A percentile compares a stretch with the other conserved stretches of the same genome.
Conservation (phyloP, 2,888 invertebrate species). For the Stegophylla sp. region DNA sequence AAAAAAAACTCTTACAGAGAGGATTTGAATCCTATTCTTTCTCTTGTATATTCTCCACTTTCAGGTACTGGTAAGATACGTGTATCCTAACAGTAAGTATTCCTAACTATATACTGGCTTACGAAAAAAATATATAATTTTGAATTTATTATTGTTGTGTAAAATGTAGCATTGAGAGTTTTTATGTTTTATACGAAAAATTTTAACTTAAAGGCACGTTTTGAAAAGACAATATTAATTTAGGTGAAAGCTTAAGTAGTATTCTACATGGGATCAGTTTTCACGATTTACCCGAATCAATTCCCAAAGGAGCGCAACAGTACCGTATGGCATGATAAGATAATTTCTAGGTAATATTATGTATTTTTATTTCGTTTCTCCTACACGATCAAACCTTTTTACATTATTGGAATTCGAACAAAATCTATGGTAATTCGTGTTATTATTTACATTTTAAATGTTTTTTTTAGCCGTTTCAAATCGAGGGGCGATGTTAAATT, state of each 20-base stretch:
- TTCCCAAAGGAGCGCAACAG: constrained; percentile 7
- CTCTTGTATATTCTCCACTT: too few species aligned
- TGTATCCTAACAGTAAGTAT: too few species aligned
- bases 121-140: background rate
- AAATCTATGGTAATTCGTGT: background rate
- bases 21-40: too few species aligned
- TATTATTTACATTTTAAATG: background rate
- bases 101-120: background rate
- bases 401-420: constrained; percentile 9
- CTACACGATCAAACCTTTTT: constrained; percentile 13
- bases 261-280: constrained; percentile 4
- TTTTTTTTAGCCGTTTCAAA: too few species aligned
- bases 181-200: constrained; percentile 18
- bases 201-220: constrained; percentile 2
- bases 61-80: too few species aligned
- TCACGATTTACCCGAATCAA: background rate
- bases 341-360: constrained; percentile 32
- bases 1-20: too few species aligned
- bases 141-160: background rate
- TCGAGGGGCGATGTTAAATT: too few species aligned
- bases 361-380: constrained; percentile 6
- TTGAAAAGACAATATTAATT: constrained; percentile 37
- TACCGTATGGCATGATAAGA: background rate
- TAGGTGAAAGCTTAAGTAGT: constrained; percentile 20
- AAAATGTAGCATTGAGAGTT: constrained; percentile 14